These are phyloP conservation scores for Stegophylla sp. DNA, from an alignment of 2,888 invertebrate species.

Conservation along the genomic window DNA sequence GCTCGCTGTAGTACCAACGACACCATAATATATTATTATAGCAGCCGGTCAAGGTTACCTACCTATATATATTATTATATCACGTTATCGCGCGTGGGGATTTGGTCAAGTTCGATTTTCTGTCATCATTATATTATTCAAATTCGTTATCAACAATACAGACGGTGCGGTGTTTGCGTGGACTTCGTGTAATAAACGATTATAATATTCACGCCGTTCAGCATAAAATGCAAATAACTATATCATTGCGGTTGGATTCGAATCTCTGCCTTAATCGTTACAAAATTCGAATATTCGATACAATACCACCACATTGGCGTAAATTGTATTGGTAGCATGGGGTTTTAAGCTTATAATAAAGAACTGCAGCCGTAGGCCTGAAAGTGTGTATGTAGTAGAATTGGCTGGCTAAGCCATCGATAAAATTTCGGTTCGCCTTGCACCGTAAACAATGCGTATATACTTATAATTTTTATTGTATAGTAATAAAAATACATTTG, in stretches of 20 bases:
- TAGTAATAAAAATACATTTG: too few species aligned
- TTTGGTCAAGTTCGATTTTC: slow-evolving; percentile 55
- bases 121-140: slow-evolving; percentile 23
- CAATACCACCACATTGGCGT: not conserved
- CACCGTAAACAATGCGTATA: too few species aligned
- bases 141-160: not conserved
- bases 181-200: not conserved
- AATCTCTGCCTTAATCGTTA: not conserved
- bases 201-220: not conserved
- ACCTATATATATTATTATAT: not conserved
- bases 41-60: slow-evolving; percentile 47
- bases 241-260: not conserved
- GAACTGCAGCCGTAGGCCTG: too few species aligned
- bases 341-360: too few species aligned
- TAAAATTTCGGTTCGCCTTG: too few species aligned
- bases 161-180: too few species aligned
- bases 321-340: not conserved
- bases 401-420: too few species aligned
- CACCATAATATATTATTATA: not conserved
- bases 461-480: too few species aligned
- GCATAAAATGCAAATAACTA: not conserved
- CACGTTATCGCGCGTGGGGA: not conserved
- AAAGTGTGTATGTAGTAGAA: too few species aligned
- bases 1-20: not conserved
- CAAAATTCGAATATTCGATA: too few species aligned